phyloP scores from a whole-genome alignment of 2,797 vertebrate species.

The Pristis pectinata region DNA sequence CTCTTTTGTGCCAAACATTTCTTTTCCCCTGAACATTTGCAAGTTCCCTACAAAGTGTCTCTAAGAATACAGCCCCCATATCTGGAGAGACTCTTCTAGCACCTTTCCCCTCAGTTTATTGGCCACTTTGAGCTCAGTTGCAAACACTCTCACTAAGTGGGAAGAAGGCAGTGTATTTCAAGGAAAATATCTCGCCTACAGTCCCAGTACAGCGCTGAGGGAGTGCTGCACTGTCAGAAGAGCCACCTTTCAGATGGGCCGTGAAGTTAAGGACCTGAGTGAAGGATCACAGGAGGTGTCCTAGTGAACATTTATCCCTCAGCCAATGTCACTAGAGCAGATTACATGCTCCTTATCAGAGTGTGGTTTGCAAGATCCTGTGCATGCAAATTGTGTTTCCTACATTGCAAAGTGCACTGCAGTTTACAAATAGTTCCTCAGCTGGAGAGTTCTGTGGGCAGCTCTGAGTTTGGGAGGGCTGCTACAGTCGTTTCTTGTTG shows the following conservation, averaged over 20 bases:
- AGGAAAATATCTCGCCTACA: no score
- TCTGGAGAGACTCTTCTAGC: background rate
- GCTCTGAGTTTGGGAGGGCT: background rate
- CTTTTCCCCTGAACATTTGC: background rate
- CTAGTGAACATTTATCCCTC: background rate
- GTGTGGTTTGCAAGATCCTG: no score
- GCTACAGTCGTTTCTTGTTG: background rate
- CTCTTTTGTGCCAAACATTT: background rate
- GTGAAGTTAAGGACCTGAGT: background rate
- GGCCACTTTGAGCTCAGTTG: background rate
- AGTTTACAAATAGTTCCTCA: no score
- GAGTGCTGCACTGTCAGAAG: background rate
- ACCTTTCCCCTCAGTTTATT: background rate
- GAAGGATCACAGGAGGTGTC: background rate
- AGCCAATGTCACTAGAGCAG: background rate
- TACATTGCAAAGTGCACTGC: no score
- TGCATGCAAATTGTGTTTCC: no score
- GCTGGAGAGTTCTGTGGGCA: no score
- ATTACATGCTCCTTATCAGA: no score
- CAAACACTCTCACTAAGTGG: background rate
- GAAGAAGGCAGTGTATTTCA: background rate
- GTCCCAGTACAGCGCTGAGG: background rate
- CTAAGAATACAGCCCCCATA: background rate
- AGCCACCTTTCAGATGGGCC: background rate
- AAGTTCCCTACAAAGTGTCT: background rate